Percentiles rank a stretch among this genome's conserved stretches.
Conservation (phyloP, 2,888 invertebrate species). For the Theodoxus fluviatilis region DNA sequence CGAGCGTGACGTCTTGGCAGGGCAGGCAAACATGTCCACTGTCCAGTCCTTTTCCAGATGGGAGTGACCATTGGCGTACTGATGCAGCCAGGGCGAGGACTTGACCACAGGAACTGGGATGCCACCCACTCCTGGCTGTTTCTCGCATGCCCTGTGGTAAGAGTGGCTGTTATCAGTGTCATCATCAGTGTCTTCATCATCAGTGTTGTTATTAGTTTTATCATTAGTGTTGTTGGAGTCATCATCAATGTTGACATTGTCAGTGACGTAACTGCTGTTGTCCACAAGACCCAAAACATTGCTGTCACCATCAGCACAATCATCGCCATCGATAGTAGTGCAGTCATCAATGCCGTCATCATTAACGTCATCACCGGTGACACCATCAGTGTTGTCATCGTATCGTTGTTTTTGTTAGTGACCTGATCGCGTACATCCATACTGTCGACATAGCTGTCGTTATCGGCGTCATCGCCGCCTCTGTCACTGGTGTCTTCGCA, state of each 20-base stretch:
- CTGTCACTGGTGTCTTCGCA: too few species aligned
- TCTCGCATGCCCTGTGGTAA: slow-evolving; percentile 50
- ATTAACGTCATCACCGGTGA: too few species aligned
- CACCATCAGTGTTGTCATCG: too few species aligned
- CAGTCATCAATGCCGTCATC: too few species aligned
- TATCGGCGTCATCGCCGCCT: too few species aligned
- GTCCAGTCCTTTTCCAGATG: slow-evolving; percentile 46
- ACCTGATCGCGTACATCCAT: too few species aligned
- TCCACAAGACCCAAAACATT: too few species aligned
- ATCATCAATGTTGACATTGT: neutral
- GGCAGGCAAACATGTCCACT: slow-evolving; percentile 46
- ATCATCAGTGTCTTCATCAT: neutral
- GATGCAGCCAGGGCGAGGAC: slow-evolving; percentile 53
- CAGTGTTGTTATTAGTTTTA: neutral
- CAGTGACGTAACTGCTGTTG: neutral
- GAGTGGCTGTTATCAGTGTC: neutral
- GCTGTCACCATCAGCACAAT: too few species aligned
- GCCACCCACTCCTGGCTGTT: slow-evolving; percentile 47
- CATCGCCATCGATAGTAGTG: too few species aligned
- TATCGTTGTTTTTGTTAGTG: too few species aligned
- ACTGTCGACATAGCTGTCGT: too few species aligned
- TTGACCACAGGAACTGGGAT: slow-evolving; percentile 59
- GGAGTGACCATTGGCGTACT: slow-evolving; percentile 36
- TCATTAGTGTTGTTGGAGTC: neutral
- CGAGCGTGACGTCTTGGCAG: slow-evolving; percentile 40